Evolutionary conservation across 1,140 invertebrate species (phyloP).

Genomic region (Ceratina japonica): DNA sequence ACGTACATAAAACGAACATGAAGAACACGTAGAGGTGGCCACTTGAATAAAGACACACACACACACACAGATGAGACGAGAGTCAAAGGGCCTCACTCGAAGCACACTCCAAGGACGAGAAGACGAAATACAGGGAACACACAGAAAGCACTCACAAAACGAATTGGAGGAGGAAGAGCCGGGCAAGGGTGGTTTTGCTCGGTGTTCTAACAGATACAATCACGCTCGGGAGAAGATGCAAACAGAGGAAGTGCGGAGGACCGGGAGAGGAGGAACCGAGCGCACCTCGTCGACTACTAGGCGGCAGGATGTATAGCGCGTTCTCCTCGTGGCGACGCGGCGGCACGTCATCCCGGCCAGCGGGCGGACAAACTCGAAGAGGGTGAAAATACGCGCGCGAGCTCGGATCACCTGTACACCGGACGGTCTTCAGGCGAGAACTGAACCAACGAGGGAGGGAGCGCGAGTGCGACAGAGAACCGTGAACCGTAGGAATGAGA

Average conservation of each 20-base stretch:
- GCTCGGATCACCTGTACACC: slow-evolving; percentile 64
- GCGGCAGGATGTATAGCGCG: slow-evolving; percentile 50
- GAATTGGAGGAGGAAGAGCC: not conserved
- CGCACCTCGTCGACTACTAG: slow-evolving; percentile 42
- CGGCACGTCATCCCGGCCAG: slow-evolving; percentile 64
- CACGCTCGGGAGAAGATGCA: not conserved
- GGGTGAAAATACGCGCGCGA: slow-evolving; percentile 42
- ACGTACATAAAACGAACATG: not conserved
- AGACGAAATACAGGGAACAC: not conserved
- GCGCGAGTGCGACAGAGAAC: slow-evolving; percentile 54
- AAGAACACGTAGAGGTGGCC: too few relatives aligned
- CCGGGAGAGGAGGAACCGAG: not conserved
- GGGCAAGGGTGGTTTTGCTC: not conserved
- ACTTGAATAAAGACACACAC: too few relatives aligned
- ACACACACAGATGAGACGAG: too few relatives aligned
- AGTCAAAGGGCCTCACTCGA: not conserved
- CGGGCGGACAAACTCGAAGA: slow-evolving; percentile 41
- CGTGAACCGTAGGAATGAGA: slow-evolving; percentile 21
- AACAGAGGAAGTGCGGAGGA: not conserved
- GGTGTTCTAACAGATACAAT: not conserved
- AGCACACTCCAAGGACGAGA: not conserved
- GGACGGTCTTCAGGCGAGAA: slow-evolving; percentile 73
- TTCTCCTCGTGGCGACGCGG: slow-evolving; percentile 65
- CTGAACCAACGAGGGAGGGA: slow-evolving; percentile 68
- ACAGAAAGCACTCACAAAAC: too few relatives aligned